phyloP scores from a whole-genome alignment of 2,888 invertebrate genomes.

The Terebella lapidaria region DNA sequence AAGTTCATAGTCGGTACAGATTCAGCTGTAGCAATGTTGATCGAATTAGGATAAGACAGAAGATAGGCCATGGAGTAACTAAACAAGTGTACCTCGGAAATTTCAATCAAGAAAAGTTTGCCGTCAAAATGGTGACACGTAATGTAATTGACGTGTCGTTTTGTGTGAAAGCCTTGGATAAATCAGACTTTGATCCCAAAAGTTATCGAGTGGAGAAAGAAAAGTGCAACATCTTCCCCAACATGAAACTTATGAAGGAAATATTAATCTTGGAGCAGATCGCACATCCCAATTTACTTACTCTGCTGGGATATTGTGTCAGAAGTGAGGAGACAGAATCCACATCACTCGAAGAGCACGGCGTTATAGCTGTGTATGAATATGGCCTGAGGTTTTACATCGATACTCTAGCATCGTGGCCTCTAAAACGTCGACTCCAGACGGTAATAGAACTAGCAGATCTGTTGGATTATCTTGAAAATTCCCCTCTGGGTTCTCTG shows the following conservation, averaged over 20 bases:
- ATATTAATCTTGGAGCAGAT: conserved; percentile 42
- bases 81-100: conserved; percentile 43
- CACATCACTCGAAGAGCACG: conserved; percentile 42
- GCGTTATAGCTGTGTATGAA: conserved; percentile 42
- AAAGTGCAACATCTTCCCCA: conserved; percentile 38
- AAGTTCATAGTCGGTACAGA: no score
- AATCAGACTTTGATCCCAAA: no score
- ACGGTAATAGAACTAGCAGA: conserved; percentile 38
- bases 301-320: conserved; percentile 43
- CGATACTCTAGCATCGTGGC: conserved; percentile 32
- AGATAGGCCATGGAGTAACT: conserved; percentile 46
- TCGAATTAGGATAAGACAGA: conserved; percentile 32
- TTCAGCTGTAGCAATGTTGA: conserved; percentile 42
- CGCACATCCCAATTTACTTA: conserved; percentile 36
- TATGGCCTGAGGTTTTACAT: conserved; percentile 35
- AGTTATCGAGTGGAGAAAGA: no score
- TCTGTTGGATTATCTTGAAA: conserved; percentile 39
- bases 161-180: conserved; percentile 29
- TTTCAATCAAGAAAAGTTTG: conserved; percentile 32
- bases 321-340: conserved; percentile 46
- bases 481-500: conserved; percentile 45
- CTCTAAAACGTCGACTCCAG: conserved; percentile 32
- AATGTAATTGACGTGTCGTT: conserved; percentile 40
- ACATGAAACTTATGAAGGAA: conserved; percentile 49
- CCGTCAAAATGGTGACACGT: conserved; percentile 48